Evolutionary conservation across 2,797 vertebrate species (phyloP).

Genomic region (Caiman crocodilus): DNA sequence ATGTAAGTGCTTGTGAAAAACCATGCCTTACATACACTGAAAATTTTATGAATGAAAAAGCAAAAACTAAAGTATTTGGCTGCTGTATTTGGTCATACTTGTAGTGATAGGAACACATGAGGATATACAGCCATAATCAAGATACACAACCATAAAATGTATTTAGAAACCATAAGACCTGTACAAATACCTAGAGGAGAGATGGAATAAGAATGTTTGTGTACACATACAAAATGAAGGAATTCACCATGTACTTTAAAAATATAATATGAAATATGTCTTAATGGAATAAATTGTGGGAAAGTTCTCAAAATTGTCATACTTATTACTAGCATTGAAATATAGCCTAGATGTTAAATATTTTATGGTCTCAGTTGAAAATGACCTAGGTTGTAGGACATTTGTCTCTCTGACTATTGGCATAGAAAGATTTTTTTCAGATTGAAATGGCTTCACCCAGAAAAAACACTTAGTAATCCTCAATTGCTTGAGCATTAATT

Average conservation of each 20-base stretch:
- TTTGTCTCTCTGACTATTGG: not conserved
- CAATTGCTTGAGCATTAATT: not conserved
- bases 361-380: not conserved
- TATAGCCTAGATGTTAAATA: constrained; percentile 20
- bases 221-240: not conserved
- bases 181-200: constrained; percentile 25
- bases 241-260: not conserved
- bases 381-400: not conserved
- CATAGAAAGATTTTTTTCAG: not conserved
- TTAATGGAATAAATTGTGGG: not conserved
- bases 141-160: not conserved
- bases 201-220: not conserved
- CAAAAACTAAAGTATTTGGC: not conserved
- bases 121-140: constrained; percentile 1
- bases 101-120: constrained; percentile 17
- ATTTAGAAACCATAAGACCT: constrained; percentile 15
- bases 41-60: not conserved
- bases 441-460: not conserved
- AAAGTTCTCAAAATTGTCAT: not conserved
- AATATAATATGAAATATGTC: not conserved
- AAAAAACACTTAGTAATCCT: not conserved
- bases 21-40: no score
- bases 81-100: not conserved
- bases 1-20: not conserved
- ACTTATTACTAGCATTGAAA: constrained; percentile 20